Conservation (phyloP, 2,113 vertebrate species). For the Leuciscus idus region DNA sequence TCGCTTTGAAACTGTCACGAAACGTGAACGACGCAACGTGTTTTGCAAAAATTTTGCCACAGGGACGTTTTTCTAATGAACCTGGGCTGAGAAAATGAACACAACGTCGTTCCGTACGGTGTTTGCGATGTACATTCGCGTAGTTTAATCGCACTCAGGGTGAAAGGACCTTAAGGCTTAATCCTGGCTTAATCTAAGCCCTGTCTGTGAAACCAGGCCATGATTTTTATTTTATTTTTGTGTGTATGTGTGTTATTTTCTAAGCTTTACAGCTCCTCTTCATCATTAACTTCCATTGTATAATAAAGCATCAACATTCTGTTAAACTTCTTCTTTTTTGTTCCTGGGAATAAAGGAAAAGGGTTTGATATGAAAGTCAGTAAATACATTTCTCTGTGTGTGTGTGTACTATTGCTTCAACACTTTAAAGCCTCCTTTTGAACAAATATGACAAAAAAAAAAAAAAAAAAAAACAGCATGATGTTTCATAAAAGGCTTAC, state of each 20-base stretch:
- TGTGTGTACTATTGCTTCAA: not conserved
- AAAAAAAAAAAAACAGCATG: not conserved
- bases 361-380: not conserved
- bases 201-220: too few species aligned
- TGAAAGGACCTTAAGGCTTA: too few species aligned
- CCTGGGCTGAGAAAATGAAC: too few species aligned
- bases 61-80: too few species aligned
- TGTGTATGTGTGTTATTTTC: not conserved
- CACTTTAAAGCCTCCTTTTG: not conserved
- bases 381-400: not conserved
- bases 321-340: not conserved
- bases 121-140: too few species aligned
- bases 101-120: too few species aligned
- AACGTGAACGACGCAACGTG: too few species aligned
- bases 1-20: too few species aligned
- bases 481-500: constrained; percentile 21
- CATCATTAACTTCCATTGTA: not conserved
- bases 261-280: not conserved
- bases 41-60: too few species aligned
- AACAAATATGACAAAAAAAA: not conserved
- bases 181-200: too few species aligned
- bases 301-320: not conserved
- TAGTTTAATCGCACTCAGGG: too few species aligned
- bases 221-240: too few species aligned
- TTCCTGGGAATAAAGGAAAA: not conserved